Evolutionary conservation across 64 coral and sea anemone genomes (phyloP), one percentile per base, ranked within the genome.

Genomic region (Hydrozoanthus tunicans): DNA sequence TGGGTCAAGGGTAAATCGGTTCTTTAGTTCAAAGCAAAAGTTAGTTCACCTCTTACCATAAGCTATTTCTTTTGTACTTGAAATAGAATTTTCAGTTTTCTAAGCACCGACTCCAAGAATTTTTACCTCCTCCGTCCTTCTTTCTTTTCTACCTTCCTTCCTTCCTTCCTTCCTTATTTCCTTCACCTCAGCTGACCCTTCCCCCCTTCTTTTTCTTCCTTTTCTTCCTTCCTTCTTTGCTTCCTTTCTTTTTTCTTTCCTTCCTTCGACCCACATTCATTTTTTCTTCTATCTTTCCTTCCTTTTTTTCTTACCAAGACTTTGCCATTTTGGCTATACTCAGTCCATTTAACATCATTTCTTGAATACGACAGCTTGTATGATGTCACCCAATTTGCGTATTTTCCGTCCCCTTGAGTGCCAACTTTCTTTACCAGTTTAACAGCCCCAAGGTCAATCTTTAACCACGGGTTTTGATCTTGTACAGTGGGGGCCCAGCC

Each of bases 341-440:
- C 51, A 17, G 53, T 79, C 77, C 89, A 90, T 17, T 14, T 51
- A 11, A 14, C 25, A 3, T 59, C 89, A 67, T 90, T 60, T 26
- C 58, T 59, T 65, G 89, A 90, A 58, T 90, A 90, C 5, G 78
- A 79, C 9, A 90, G 17, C 54, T 79, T 90, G 59, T 80, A 90
- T 54, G 76, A 80, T 9, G 51, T 90, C 59, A 90, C 89, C 60
- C 51, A 90, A 6, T 78, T 67, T 0, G 51, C 0, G 62, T 56
- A 90, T 23, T 6, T 12, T 54, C 89, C 54, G 43, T 90, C 89
- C 61, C 89, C 89, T 14, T 90, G 89, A 43, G 89, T 90, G 74
- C 59, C 89, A 56, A 90, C 70, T 53, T 78, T 55, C 0, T 59
- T 20, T 27, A 90, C 60, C 58, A 51, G 14, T 55, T 90, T 78